These are phyloP conservation scores for Brachyptera putata DNA, from an alignment of 2,888 invertebrate species.

Conservation along the genomic window DNA sequence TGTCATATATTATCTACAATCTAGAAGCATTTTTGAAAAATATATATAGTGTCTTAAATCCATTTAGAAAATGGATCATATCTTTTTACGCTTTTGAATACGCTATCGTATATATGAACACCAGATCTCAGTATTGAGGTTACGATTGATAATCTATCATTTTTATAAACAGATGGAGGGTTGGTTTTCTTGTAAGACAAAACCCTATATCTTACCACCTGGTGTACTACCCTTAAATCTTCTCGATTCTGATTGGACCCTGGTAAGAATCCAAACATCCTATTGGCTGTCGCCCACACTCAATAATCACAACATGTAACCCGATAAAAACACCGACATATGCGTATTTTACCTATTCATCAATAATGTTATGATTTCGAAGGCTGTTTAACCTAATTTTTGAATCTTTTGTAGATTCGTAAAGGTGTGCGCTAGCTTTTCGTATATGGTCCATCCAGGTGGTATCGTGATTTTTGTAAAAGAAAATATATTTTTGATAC, in stretches of 20 bases:
- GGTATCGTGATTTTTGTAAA: not conserved
- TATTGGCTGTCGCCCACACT: not conserved
- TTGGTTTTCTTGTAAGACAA: constrained; percentile 8
- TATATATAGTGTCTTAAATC: too few species aligned
- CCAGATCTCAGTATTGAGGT: not conserved
- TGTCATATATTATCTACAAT: not conserved
- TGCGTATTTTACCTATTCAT: constrained; percentile 4
- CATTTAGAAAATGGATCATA: not conserved
- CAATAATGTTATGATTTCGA: constrained; percentile 6
- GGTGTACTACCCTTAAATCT: constrained; percentile 11
- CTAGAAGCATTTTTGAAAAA: not conserved
- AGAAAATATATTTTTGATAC: not conserved
- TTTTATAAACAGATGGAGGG: constrained; percentile 3
- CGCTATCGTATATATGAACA: not conserved
- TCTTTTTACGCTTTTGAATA: not conserved
- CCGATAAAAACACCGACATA: not conserved
- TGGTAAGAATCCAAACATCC: not conserved
- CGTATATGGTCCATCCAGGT: not conserved
- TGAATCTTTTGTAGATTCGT: not conserved
- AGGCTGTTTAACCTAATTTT: constrained; percentile 3
- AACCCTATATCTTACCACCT: not conserved
- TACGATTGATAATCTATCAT: constrained; percentile 1
- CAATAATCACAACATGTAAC: not conserved
- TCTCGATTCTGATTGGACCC: not conserved
- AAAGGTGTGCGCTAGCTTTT: not conserved